Evolutionary conservation across 2,113 vertebrate genomes (phyloP).

Genomic region (Campylomormyrus numenius): DNA sequence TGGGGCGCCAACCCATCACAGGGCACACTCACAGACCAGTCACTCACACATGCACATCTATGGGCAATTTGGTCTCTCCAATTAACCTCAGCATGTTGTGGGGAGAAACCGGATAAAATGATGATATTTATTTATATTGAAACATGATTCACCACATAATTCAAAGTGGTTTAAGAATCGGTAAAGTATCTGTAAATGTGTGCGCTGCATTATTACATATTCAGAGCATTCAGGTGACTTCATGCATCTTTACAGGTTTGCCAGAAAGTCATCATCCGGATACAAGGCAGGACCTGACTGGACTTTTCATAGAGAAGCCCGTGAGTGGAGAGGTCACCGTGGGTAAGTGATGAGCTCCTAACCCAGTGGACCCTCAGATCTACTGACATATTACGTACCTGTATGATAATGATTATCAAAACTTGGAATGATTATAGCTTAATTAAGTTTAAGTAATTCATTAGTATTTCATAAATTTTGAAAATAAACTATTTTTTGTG

Average conservation of each 20-base stretch:
- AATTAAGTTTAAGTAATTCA: neutral
- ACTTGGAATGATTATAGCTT: neutral
- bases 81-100: too few relatives aligned
- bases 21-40: too few relatives aligned
- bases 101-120: too few relatives aligned
- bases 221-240: neutral
- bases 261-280: constrained; percentile 52
- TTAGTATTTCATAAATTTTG: neutral
- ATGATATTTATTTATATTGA: neutral
- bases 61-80: too few relatives aligned
- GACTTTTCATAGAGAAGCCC: constrained; percentile 81
- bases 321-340: constrained; percentile 78
- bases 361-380: neutral
- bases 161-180: neutral
- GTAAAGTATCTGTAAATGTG: neutral
- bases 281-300: constrained; percentile 68
- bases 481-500: neutral
- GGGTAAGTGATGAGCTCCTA: constrained; percentile 60
- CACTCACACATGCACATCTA: too few relatives aligned
- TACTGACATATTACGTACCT: neutral
- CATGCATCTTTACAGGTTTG: constrained; percentile 27
- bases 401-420: neutral
- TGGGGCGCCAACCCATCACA: too few relatives aligned
- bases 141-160: neutral
- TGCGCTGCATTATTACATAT: too few relatives aligned